These are phyloP conservation scores for Halesus radiatus DNA, from an alignment of 1,140 invertebrate species.

Conservation along the genomic window DNA sequence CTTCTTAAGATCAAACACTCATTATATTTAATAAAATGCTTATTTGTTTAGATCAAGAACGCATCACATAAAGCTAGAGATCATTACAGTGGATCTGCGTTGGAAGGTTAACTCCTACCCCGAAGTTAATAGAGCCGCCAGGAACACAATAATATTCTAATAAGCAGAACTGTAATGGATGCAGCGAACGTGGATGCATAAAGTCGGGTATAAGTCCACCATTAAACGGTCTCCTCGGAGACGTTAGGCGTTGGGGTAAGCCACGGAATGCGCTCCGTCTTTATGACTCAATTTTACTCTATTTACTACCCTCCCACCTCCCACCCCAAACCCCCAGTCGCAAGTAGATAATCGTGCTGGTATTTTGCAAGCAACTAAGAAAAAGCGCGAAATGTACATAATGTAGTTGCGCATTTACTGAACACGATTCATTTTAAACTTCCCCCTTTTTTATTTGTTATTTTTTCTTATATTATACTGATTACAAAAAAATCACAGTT, in stretches of 20 bases:
- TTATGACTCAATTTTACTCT: conserved; percentile 72
- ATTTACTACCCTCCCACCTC: conserved; percentile 62
- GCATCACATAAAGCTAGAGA: too few species aligned
- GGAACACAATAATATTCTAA: conserved; percentile 28
- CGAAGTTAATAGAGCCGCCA: background rate
- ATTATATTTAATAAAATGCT: too few species aligned
- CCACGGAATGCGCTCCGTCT: conserved; percentile 59
- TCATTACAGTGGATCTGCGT: too few species aligned
- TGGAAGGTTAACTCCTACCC: background rate
- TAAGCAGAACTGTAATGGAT: conserved; percentile 11
- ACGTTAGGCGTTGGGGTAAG: conserved; percentile 22
- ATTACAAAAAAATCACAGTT: too few species aligned
- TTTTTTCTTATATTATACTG: too few species aligned
- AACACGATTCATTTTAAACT: too few species aligned
- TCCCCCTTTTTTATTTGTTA: too few species aligned
- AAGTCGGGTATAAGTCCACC: background rate
- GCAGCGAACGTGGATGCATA: conserved; percentile 22
- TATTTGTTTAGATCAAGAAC: too few species aligned
- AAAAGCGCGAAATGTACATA: background rate
- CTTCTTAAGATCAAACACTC: too few species aligned
- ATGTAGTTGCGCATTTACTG: too few species aligned
- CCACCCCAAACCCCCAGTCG: background rate
- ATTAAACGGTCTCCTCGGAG: conserved; percentile 16
- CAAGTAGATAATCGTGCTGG: conserved; percentile 27
- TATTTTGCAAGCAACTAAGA: background rate